Conservation (phyloP, 2,888 invertebrate species). For the Sesia bembeciformis region DNA sequence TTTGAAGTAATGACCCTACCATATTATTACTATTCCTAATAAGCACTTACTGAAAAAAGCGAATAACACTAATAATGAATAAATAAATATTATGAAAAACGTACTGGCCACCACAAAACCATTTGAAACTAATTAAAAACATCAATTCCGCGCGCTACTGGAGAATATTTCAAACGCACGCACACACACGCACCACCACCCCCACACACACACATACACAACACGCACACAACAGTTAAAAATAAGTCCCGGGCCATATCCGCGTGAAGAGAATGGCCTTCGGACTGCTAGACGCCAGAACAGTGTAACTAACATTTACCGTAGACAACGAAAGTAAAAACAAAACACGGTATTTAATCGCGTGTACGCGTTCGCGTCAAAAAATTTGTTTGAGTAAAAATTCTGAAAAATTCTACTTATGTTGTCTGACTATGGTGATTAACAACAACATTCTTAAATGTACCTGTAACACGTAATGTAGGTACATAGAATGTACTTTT, state of each 20-base stretch:
- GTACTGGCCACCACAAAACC: constrained; percentile 59
- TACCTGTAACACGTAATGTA: no score
- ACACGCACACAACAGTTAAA: constrained; percentile 61
- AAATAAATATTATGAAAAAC: background rate
- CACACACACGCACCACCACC: constrained; percentile 42
- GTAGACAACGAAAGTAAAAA: background rate
- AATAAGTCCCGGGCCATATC: constrained; percentile 65
- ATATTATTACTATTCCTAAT: no score
- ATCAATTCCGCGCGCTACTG: constrained; percentile 66
- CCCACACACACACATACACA: constrained; percentile 29
- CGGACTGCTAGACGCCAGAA: constrained; percentile 19
- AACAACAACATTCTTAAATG: no score
- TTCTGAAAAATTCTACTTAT: background rate
- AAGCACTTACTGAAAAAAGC: no score
- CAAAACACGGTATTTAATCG: background rate
- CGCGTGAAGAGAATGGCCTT: constrained; percentile 60
- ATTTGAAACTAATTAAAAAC: constrained; percentile 73
- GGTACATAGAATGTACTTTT: no score
- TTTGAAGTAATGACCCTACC: no score
- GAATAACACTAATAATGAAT: no score
- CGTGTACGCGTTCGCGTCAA: no score
- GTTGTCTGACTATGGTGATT: background rate
- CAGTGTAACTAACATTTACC: constrained; percentile 22
- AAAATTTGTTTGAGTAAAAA: background rate
- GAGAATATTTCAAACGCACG: constrained; percentile 67